These are phyloP conservation scores for Rhinichthys osculus DNA, from an alignment of 2,797 vertebrate species.

Conservation along the genomic window DNA sequence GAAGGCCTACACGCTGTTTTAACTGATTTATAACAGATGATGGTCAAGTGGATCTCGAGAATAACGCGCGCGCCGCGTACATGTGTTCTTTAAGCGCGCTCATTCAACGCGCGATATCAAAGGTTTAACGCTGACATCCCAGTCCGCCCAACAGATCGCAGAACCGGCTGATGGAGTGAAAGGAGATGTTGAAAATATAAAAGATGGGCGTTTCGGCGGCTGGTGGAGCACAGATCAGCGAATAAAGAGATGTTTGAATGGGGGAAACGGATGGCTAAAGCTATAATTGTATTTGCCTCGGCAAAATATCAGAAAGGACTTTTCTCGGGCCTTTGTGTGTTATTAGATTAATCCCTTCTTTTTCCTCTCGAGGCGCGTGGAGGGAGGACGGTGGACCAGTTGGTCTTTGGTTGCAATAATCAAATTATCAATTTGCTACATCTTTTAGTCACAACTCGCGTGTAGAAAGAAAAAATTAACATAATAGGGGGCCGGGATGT, in stretches of 20 bases:
- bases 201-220: conserved; percentile 75
- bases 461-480: conserved; percentile 88
- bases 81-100: conserved; percentile 28
- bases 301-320: conserved; percentile 95
- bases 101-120: conserved; percentile 48
- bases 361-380: conserved; percentile 95
- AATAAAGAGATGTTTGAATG: conserved; percentile 85
- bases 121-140: conserved; percentile 57
- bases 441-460: conserved; percentile 92
- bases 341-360: conserved; percentile 98
- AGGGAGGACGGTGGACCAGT: conserved; percentile 94
- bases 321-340: conserved; percentile 92
- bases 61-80: neutral
- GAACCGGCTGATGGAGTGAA: conserved; percentile 76
- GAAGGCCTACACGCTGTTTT: neutral
- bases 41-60: neutral
- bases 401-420: conserved; percentile 97
- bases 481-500: conserved; percentile 79
- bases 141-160: conserved; percentile 62
- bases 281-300: conserved; percentile 98
- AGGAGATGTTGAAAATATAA: conserved; percentile 79
- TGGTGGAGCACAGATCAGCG: conserved; percentile 78
- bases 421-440: conserved; percentile 98
- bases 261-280: conserved; percentile 82
- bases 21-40: conserved; percentile 51